Conservation (phyloP, 2,797 vertebrate species). For the Thalassophryne amazonica region DNA sequence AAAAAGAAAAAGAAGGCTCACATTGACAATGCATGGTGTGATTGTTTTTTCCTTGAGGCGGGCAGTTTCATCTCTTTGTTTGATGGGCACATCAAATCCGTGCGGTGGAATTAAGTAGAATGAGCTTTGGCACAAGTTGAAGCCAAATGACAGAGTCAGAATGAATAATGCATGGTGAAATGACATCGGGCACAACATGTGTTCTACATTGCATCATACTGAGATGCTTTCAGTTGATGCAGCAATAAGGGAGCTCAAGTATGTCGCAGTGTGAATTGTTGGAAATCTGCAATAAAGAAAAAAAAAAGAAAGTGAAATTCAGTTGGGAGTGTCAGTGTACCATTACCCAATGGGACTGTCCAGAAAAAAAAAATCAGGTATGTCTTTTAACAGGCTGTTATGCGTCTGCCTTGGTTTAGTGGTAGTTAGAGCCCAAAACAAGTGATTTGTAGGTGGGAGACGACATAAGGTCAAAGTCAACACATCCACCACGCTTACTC, state of each 20-base stretch:
- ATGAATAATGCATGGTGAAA: constrained; percentile 1
- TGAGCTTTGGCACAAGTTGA: not conserved
- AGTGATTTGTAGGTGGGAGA: too few relatives aligned
- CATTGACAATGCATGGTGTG: constrained; percentile 7
- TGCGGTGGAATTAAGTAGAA: not conserved
- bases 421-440: too few relatives aligned
- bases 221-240: not conserved
- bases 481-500: too few relatives aligned
- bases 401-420: too few relatives aligned
- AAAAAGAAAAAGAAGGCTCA: too few relatives aligned
- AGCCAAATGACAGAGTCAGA: constrained; percentile 7
- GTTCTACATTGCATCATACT: not conserved
- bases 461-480: too few relatives aligned
- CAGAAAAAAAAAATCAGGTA: not conserved
- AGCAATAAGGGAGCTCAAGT: not conserved
- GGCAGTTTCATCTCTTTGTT: constrained; percentile 1
- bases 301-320: not conserved
- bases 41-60: not conserved
- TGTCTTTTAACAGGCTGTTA: too few relatives aligned
- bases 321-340: not conserved
- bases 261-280: not conserved
- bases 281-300: not conserved
- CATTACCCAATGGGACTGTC: not conserved
- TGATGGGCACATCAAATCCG: constrained; percentile 11
- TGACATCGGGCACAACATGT: not conserved